Evolutionary conservation across 1,140 invertebrate genomes (phyloP), one percentile per base, ranked within the genome.

Genomic region (Drosophila takahashii): DNA sequence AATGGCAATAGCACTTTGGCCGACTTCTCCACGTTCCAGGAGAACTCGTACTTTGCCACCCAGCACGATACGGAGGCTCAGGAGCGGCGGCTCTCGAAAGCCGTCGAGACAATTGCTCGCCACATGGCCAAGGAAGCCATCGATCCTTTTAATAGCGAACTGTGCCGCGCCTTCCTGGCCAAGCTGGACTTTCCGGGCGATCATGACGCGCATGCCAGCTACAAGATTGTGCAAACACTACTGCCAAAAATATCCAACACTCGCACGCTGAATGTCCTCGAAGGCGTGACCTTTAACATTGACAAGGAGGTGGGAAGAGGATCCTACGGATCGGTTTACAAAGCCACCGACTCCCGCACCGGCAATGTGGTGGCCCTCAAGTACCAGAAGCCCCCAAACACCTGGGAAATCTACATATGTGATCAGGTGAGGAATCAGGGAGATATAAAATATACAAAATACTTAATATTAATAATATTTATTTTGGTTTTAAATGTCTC

Each of bases 381-480:
- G 92, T 95, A 95, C 79, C 96, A 97, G 92, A 96, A 96, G 90
- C 96, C 96, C 1, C 94, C 95, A 44, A 96, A 96, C 90, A 94
- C 94, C 42, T 97, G 96, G 96, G 96, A 97, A 90, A 96, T 95
- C 86, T 97, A 97, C 79, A 96, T 97, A 79, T 95, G 95, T 77
- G 94, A 95, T 92, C 96, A 97, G 93, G 95, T 97, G 65, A 95
- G 95, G 83, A 32, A 8, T n/a, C 7, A 16, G 5, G 7, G 7
- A 32, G 27, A 6, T 29, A 29, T 7, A 29, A 29, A 29, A 7
- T 7, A 7, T 6, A 29, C 5, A 5, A 29, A 29, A 29, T 6
- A 6, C 6, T 29, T 29, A 29, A 32, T 32, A 9, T 22, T 22
- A 22, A 22, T 22, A 22, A 22, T 22, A 22, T 22, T 22, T 22